phyloP scores from a whole-genome alignment of 2,113 vertebrate species.

The Podarcis raffonei region DNA sequence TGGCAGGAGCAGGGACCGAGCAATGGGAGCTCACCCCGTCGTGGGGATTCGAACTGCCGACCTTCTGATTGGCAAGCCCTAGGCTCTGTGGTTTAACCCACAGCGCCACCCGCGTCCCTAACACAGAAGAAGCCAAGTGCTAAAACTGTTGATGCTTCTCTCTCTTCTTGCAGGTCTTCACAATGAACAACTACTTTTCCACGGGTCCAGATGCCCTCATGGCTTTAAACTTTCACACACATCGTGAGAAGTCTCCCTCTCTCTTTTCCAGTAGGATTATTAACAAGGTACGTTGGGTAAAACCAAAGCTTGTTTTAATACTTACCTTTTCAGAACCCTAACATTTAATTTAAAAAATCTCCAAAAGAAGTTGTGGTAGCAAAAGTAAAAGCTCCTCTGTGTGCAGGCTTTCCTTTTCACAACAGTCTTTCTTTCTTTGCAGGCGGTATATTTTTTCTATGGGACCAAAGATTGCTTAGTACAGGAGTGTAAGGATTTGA shows the following conservation, averaged over 20 bases:
- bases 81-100: no score
- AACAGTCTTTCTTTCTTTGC: constrained; percentile 1
- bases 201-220: constrained; percentile 96
- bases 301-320: constrained; percentile 36
- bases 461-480: constrained; percentile 98
- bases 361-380: not conserved
- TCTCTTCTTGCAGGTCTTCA: constrained; percentile 75
- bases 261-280: constrained; percentile 98
- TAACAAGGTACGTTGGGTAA: constrained; percentile 88
- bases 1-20: no score
- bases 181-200: constrained; percentile 99
- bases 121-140: no score
- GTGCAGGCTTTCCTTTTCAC: not conserved
- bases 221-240: constrained; percentile 97
- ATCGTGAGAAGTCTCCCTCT: constrained; percentile 94
- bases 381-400: not conserved
- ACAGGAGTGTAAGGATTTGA: constrained; percentile 97
- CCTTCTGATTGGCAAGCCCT: no score
- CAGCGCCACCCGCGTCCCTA: no score
- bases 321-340: not conserved
- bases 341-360: not conserved
- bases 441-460: constrained; percentile 98
- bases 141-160: no score
- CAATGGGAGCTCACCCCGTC: no score
- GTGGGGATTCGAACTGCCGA: no score